phyloP scores from a whole-genome alignment of 2,888 invertebrate species.

The Timandra comae region DNA sequence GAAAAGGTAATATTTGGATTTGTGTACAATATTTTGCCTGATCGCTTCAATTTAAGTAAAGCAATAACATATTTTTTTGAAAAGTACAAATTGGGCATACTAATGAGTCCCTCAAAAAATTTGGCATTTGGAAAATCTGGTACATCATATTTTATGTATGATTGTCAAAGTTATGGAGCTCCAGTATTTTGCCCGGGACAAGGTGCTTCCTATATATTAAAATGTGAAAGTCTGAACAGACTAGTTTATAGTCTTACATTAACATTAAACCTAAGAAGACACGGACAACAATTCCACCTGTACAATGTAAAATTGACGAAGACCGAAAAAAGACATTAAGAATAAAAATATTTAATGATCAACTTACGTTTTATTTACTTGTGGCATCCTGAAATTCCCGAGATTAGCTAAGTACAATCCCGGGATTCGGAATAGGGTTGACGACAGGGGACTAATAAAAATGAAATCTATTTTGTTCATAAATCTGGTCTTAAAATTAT shows the following conservation, averaged over 20 bases:
- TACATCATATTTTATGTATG: slow-evolving; percentile 81
- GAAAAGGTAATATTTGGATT: slow-evolving; percentile 78
- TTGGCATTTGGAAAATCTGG: slow-evolving; percentile 70
- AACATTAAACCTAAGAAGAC: slow-evolving; percentile 75
- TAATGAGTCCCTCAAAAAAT: slow-evolving; percentile 72
- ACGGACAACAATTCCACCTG: slow-evolving; percentile 73
- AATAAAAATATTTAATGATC: too few relatives aligned
- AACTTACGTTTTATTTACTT: too few relatives aligned
- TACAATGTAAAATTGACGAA: slow-evolving; percentile 43
- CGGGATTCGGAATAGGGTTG: too few relatives aligned
- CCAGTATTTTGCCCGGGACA: slow-evolving; percentile 78
- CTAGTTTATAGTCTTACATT: slow-evolving; percentile 79
- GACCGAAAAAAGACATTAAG: slow-evolving; percentile 44
- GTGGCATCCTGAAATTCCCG: too few relatives aligned
- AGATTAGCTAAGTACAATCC: too few relatives aligned
- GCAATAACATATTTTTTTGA: slow-evolving; percentile 78
- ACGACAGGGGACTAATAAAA: too few relatives aligned
- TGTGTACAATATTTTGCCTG: slow-evolving; percentile 73
- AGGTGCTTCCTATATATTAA: slow-evolving; percentile 77
- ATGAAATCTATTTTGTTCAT: too few relatives aligned
- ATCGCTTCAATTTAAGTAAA: slow-evolving; percentile 79
- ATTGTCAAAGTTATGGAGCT: slow-evolving; percentile 78
- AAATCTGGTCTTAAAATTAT: too few relatives aligned
- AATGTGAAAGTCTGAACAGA: slow-evolving; percentile 77
- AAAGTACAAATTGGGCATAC: slow-evolving; percentile 68